Conservation (phyloP, 1,140 invertebrate genomes). For the Hirudo medicinalis region DNA sequence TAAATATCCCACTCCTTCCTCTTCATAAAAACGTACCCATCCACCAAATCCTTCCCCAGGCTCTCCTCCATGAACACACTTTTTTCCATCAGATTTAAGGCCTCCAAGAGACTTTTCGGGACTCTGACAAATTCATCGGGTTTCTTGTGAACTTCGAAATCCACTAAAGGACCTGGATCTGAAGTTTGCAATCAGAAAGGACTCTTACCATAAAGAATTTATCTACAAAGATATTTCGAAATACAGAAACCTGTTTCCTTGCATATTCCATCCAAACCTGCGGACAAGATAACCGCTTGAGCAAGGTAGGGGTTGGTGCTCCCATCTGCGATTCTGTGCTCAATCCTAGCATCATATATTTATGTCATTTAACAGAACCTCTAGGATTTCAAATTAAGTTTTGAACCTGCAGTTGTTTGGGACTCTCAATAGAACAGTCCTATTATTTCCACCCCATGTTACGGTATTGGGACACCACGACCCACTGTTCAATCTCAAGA, state of each 20-base stretch:
- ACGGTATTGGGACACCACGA: constrained; percentile 31
- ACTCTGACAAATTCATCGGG: constrained; percentile 13
- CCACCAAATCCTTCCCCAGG: constrained; percentile 19
- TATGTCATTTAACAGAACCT: no score
- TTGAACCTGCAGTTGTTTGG: constrained; percentile 23
- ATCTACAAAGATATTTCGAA: background rate
- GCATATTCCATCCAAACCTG: constrained; percentile 21
- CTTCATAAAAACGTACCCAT: constrained; percentile 18
- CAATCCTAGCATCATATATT: constrained; percentile 9
- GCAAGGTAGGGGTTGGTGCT: constrained; percentile 19
- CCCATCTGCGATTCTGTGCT: constrained; percentile 22
- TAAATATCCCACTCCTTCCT: constrained; percentile 21
- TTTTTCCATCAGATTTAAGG: constrained; percentile 8
- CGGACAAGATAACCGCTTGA: constrained; percentile 21
- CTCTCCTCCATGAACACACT: background rate
- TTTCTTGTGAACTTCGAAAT: constrained; percentile 9
- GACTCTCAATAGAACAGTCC: constrained; percentile 17
- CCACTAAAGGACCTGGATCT: constrained; percentile 20
- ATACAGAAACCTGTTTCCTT: constrained; percentile 12
- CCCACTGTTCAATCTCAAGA: constrained; percentile 17
- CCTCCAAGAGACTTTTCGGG: constrained; percentile 19
- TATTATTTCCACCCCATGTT: constrained; percentile 28
- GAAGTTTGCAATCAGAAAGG: background rate
- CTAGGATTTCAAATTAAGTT: background rate
- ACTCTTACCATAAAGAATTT: background rate